A percentile compares a stretch with the other conserved stretches of the same genome.
Evolutionary conservation across 2,113 vertebrate genomes (phyloP).

Genomic region (Verasper variegatus): DNA sequence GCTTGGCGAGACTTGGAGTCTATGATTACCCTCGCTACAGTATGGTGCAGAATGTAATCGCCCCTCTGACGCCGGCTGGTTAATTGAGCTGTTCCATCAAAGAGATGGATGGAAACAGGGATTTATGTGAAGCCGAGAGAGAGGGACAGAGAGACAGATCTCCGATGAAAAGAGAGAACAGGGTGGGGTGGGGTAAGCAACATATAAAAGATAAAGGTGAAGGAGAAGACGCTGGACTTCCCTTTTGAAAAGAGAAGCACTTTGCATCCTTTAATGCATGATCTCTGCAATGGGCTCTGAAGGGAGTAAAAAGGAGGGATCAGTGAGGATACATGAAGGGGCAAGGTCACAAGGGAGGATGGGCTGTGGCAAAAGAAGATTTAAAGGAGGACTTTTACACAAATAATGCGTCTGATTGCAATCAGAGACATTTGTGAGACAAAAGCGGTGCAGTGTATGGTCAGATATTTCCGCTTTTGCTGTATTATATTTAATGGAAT

Average conservation of each 20-base stretch:
- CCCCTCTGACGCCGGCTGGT: conserved; percentile 48
- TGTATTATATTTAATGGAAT: neutral
- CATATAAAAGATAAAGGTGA: conserved; percentile 26
- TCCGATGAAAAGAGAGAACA: conserved; percentile 23
- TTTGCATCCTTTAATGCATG: conserved; percentile 50
- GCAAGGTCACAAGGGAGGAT: conserved; percentile 48
- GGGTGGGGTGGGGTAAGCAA: conserved; percentile 15
- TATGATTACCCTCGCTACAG: conserved; percentile 58
- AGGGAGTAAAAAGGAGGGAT: conserved; percentile 19
- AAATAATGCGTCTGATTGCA: neutral
- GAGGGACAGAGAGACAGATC: conserved; percentile 30
- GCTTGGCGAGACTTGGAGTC: conserved; percentile 39
- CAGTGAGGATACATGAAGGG: conserved; percentile 35
- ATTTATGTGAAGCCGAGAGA: conserved; percentile 46
- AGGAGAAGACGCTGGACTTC: conserved; percentile 30
- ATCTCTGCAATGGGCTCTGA: conserved; percentile 30
- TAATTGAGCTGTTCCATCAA: conserved; percentile 77
- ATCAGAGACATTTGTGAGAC: neutral
- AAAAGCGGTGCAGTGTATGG: neutral
- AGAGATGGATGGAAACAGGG: conserved; percentile 65
- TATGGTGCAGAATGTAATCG: conserved; percentile 65
- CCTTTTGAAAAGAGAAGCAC: conserved; percentile 49
- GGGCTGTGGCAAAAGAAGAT: conserved; percentile 9
- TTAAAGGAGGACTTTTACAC: neutral
- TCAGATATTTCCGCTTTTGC: conserved; percentile 13